These are phyloP conservation scores for Cololabis saira DNA, from an alignment of 2,113 vertebrate genomes.

Conservation along the genomic window DNA sequence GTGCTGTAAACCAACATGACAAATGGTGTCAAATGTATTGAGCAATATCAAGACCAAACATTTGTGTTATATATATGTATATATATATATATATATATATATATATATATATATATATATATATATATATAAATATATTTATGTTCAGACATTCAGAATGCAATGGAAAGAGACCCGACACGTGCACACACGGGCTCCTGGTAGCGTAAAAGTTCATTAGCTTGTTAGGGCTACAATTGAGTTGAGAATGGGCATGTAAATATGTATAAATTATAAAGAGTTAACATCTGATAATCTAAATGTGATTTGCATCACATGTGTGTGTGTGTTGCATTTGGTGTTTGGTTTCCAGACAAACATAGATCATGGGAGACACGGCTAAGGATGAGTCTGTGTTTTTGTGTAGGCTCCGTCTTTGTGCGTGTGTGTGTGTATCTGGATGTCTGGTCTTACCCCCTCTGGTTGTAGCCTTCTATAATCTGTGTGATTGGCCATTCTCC, in stretches of 20 bases:
- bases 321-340: constrained; percentile 21
- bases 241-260: not conserved
- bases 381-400: constrained; percentile 16
- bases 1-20: constrained; percentile 70
- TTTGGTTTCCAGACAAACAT: constrained; percentile 17
- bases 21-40: constrained; percentile 67
- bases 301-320: constrained; percentile 26
- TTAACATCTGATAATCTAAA: constrained; percentile 18
- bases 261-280: not conserved
- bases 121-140: too few species aligned
- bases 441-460: constrained; percentile 39
- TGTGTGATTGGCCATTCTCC: constrained; percentile 32
- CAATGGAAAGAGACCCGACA: constrained; percentile 23
- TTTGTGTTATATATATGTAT: too few species aligned
- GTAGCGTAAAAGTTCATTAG: constrained; percentile 34
- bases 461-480: constrained; percentile 36
- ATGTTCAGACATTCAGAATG: constrained; percentile 5
- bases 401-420: constrained; percentile 16
- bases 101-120: too few species aligned
- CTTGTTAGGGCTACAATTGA: constrained; percentile 51
- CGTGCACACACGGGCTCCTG: constrained; percentile 31
- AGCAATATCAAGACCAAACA: constrained; percentile 41
- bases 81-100: too few species aligned
- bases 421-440: constrained; percentile 20
- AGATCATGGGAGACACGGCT: constrained; percentile 2